These are phyloP conservation scores for Ornithorhynchus anatinus DNA, from an alignment of 2,113 vertebrate species.

Conservation along the genomic window DNA sequence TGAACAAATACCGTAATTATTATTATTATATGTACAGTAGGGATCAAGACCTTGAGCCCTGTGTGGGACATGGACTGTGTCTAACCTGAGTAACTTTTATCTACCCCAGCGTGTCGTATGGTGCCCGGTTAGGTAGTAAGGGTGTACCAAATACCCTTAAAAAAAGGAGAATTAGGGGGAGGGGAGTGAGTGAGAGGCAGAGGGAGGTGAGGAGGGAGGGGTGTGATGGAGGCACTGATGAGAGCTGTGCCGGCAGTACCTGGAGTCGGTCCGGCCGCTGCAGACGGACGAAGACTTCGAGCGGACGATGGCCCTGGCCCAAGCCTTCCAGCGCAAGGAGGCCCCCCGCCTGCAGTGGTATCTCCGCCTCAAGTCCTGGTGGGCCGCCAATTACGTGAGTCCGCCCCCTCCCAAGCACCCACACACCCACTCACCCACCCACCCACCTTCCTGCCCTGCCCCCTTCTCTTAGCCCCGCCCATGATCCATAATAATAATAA, in stretches of 20 bases:
- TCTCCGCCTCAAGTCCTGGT: conserved; percentile 86
- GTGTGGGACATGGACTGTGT: no score
- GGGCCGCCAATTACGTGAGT: conserved; percentile 90
- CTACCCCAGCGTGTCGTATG: no score
- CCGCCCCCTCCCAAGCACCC: no score
- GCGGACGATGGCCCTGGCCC: conserved; percentile 67
- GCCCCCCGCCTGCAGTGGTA: conserved; percentile 85
- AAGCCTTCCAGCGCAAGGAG: conserved; percentile 79
- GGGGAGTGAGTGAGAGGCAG: background rate
- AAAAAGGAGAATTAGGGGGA: background rate
- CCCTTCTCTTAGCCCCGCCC: background rate
- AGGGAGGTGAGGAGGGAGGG: background rate
- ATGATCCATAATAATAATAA: background rate
- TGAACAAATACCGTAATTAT: no score
- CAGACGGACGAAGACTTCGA: conserved; percentile 73
- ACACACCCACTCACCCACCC: fast-evolving
- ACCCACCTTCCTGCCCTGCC: background rate
- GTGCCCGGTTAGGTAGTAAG: no score
- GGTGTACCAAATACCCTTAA: no score
- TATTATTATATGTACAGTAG: no score
- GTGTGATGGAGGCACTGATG: background rate
- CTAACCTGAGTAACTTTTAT: no score
- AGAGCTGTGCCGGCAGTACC: conserved; percentile 70
- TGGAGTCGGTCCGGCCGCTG: conserved; percentile 84
- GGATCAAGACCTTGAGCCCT: no score